A percentile compares a stretch with the other conserved stretches of the same genome.
These are phyloP conservation scores for Trichopria drosophilae DNA, from an alignment of 2,888 invertebrate genomes.

Conservation along the genomic window DNA sequence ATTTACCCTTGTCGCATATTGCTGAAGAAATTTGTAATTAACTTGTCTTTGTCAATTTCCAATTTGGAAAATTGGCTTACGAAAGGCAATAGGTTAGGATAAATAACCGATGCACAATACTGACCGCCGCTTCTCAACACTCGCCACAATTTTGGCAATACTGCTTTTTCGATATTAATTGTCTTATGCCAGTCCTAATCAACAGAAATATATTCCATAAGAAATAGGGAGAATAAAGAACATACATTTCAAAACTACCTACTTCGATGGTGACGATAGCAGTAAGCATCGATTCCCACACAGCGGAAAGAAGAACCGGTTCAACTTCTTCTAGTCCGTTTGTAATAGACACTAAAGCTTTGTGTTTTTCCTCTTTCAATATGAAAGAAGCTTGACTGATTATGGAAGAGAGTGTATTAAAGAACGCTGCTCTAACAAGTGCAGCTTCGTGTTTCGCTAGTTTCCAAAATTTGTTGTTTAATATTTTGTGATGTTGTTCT, in stretches of 20 bases:
- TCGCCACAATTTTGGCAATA: constrained; percentile 72
- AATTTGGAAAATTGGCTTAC: constrained; percentile 70
- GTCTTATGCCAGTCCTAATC: constrained; percentile 71
- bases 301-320: constrained; percentile 66
- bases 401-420: constrained; percentile 65
- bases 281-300: constrained; percentile 76
- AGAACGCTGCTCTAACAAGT: constrained; percentile 68
- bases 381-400: constrained; percentile 65
- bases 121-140: constrained; percentile 73
- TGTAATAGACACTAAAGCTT: constrained; percentile 65
- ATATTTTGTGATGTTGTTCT: constrained; percentile 62
- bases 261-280: constrained; percentile 65
- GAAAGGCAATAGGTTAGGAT: constrained; percentile 76
- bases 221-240: background rate
- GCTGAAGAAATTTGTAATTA: constrained; percentile 70
- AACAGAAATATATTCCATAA: constrained; percentile 31
- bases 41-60: constrained; percentile 58
- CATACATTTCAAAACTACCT: constrained; percentile 32
- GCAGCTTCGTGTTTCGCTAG: constrained; percentile 64
- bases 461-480: constrained; percentile 75
- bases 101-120: constrained; percentile 74
- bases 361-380: constrained; percentile 62
- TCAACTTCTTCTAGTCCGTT: constrained; percentile 71
- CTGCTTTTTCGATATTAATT: constrained; percentile 73
- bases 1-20: constrained; percentile 69